Evolutionary conservation across 2,888 invertebrate genomes (phyloP), one percentile per base, ranked within the genome.

Genomic region (Strigamia transsilvanica): DNA sequence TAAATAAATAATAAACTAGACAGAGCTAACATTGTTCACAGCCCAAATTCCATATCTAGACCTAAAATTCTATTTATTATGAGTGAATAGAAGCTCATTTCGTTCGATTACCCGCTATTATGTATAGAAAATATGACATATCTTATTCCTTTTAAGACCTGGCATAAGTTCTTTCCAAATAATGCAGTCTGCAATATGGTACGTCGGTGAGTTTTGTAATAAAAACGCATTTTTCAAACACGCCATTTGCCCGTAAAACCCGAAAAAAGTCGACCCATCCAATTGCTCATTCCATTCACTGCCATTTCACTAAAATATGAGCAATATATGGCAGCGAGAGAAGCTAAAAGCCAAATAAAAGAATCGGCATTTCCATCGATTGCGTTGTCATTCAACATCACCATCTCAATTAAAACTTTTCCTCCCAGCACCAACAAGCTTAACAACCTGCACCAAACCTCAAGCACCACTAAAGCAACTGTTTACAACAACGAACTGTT

Each of bases 331-430:
- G 56, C 56, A 56, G 2, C 56, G 2, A 18, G 10, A 21, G 21
- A 51, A 51, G 51, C 4, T 6, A 1, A 18, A 51, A 51, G 51
- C 18, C 51, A 51, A 56, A 56, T 18, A 56, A 51, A 56, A 56
- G 56, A 56, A 18, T 18, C 9, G 21, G 56, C 56, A 56, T 56
- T 56, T 56, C n/a, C 56, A 18, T 4, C 9, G 38, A 38, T 10
- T 38, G 38, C 6, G 6, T 10, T 38, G 38, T 38, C 38, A n/a
- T 38, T 38, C 2, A 6, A 0, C 38, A 38, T 38, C 38, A 6
- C 51, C 51, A 18, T 73, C 73, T 73, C 73, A 73, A 73, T 73
- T 73, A 73, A 73, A 73, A 73, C 12, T 13, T 27, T 32, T 32
- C 27, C 27, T 27, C 32, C 2, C 15, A 10, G 32, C 23, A n/a